A percentile compares a stretch with the other conserved stretches of the same genome.
Conservation (phyloP, 2,113 vertebrate genomes). For the Eolophus roseicapilla region DNA sequence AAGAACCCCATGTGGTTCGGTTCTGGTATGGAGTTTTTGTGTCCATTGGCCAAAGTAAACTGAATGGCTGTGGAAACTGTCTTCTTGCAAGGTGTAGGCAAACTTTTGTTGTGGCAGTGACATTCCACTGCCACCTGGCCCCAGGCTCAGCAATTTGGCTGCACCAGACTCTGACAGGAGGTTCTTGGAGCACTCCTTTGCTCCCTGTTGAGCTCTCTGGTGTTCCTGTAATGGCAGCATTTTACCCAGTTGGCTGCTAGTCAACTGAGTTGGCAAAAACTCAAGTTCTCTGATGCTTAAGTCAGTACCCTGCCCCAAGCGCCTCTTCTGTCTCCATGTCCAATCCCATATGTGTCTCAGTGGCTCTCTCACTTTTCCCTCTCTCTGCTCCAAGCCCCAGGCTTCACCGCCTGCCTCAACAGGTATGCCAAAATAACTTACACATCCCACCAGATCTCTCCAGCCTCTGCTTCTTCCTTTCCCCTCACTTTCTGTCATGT, state of each 20-base stretch:
- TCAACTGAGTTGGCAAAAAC: not conserved
- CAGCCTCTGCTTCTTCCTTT: not conserved
- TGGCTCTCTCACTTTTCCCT: not conserved
- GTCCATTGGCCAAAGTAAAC: constrained; percentile 35
- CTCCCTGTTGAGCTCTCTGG: not conserved
- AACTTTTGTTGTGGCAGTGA: constrained; percentile 15
- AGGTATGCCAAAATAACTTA: not conserved
- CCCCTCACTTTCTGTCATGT: not conserved
- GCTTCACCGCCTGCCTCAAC: not conserved
- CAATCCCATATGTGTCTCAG: not conserved
- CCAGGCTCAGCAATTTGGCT: not conserved
- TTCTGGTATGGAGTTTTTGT: constrained; percentile 32
- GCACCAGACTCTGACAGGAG: fast-evolving
- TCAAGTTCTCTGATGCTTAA: not conserved
- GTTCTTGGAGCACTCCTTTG: not conserved
- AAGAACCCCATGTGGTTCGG: not conserved
- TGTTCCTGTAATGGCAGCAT: not conserved
- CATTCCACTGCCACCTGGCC: not conserved
- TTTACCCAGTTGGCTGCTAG: not conserved
- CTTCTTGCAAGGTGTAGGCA: constrained; percentile 44
- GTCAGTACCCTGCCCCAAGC: not conserved
- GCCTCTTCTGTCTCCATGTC: not conserved
- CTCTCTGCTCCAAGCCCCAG: not conserved
- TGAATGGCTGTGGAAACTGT: constrained; percentile 34
- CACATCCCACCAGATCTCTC: not conserved